These are phyloP conservation scores for Acanthaster planci DNA, from an alignment of 35 echinoderm and acorn worm species.

Conservation along the genomic window DNA sequence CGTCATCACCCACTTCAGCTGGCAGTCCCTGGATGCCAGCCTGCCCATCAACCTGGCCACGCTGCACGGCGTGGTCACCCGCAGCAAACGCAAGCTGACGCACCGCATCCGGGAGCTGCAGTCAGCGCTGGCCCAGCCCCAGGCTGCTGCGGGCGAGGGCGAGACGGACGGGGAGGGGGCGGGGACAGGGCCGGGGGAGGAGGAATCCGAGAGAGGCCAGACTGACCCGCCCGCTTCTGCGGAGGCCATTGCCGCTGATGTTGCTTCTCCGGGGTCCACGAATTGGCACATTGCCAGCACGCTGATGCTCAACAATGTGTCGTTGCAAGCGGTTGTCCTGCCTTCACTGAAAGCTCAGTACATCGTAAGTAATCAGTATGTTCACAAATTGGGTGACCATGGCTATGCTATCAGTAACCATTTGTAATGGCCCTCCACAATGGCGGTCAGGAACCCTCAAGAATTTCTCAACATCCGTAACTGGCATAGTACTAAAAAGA, in stretches of 20 bases:
- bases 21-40: slow-evolving; percentile 53
- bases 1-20: slow-evolving; percentile 30
- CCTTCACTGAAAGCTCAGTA: slow-evolving; percentile 87
- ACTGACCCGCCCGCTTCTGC: background rate
- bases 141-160: background rate
- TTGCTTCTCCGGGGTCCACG: background rate
- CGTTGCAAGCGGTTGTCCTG: slow-evolving; percentile 71
- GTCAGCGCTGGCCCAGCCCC: background rate
- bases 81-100: slow-evolving; percentile 77
- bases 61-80: slow-evolving; percentile 64
- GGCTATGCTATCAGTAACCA: no score
- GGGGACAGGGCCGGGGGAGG: background rate
- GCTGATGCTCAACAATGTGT: slow-evolving; percentile 54
- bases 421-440: no score
- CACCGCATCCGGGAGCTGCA: slow-evolving; percentile 76
- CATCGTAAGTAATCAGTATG: slow-evolving; percentile 76
- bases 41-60: slow-evolving; percentile 71
- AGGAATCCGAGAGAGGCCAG: background rate
- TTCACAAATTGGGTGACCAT: no score
- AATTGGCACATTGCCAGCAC: slow-evolving; percentile 37
- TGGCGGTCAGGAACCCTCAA: no score
- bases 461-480: no score
- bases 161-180: slow-evolving; percentile 6
- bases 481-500: no score
- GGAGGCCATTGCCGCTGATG: background rate